Conservation (phyloP, 2,113 vertebrate species). For the Oenanthe melanoleuca region DNA sequence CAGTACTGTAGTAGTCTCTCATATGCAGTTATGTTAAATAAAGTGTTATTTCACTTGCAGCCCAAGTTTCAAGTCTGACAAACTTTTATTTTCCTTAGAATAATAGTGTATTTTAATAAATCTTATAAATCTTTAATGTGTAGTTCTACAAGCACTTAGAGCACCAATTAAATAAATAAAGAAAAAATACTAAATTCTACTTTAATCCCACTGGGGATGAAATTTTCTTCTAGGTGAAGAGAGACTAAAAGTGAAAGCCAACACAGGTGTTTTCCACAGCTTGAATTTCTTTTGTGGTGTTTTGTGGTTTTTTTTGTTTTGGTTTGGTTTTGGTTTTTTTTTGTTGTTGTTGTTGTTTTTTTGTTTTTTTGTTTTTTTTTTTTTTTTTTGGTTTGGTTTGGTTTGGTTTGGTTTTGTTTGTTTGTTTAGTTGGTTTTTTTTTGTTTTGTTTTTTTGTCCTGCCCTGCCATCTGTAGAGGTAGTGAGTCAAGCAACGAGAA, state of each 20-base stretch:
- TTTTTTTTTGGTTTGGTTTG: background rate
- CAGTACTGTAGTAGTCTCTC: background rate
- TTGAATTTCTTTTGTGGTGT: background rate
- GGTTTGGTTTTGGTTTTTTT: background rate
- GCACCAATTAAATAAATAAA: background rate
- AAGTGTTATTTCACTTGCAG: background rate
- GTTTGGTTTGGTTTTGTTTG: too few relatives aligned
- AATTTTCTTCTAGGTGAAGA: background rate
- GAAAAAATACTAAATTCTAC: background rate
- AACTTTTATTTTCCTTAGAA: background rate
- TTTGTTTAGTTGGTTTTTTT: background rate
- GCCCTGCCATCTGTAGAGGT: background rate
- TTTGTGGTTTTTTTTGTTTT: background rate
- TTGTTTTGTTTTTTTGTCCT: background rate
- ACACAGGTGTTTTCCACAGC: background rate
- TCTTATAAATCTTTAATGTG: background rate
- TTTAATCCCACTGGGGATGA: background rate
- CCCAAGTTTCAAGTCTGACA: background rate
- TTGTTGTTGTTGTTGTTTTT: too few relatives aligned
- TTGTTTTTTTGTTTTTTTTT: too few relatives aligned
- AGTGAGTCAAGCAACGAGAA: background rate
- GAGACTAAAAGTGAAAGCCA: background rate
- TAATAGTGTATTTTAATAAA: background rate
- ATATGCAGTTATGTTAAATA: background rate
- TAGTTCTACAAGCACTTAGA: background rate